Percentiles rank a stretch among this genome's conserved stretches.
phyloP scores from a whole-genome alignment of 2,888 invertebrate species.

The Gortyna flavago region DNA sequence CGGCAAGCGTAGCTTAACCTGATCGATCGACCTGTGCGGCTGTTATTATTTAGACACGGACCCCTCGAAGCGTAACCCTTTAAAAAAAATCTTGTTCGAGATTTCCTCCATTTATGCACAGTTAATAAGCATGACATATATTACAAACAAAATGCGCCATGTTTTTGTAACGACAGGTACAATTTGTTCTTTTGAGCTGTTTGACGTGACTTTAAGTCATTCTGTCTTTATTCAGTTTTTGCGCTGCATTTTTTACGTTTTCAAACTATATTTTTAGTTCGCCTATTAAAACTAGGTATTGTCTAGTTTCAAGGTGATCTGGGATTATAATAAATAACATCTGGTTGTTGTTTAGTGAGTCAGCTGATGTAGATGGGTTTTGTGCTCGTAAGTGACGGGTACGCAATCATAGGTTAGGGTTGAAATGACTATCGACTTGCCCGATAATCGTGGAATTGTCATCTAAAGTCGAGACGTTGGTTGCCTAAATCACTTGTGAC shows the following conservation, averaged over 20 bases:
- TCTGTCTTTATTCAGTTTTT: constrained; percentile 56
- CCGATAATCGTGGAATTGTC: constrained; percentile 20
- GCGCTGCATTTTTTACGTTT: constrained; percentile 54
- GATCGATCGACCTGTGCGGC: too few relatives aligned
- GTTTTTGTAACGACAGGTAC: constrained; percentile 47
- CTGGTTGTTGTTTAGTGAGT: constrained; percentile 42
- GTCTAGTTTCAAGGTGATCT: constrained; percentile 59
- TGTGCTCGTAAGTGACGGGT: constrained; percentile 20
- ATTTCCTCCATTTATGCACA: neutral
- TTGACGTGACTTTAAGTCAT: constrained; percentile 64
- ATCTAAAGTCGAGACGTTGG: constrained; percentile 8
- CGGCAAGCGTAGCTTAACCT: too few relatives aligned
- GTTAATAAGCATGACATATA: constrained; percentile 23
- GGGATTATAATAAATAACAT: constrained; percentile 54
- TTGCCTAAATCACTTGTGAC: constrained; percentile 4
- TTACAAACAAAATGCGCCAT: constrained; percentile 35
- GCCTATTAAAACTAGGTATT: constrained; percentile 50
- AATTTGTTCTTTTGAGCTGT: constrained; percentile 60
- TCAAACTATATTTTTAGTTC: constrained; percentile 46
- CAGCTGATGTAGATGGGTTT: constrained; percentile 42
- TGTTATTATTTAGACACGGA: too few relatives aligned
- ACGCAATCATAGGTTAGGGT: constrained; percentile 34
- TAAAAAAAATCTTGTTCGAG: neutral
- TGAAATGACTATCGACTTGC: constrained; percentile 18
- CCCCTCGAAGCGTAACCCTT: too few relatives aligned